Evolutionary conservation across 2,797 vertebrate species (phyloP).

Genomic region (Caiman crocodilus): DNA sequence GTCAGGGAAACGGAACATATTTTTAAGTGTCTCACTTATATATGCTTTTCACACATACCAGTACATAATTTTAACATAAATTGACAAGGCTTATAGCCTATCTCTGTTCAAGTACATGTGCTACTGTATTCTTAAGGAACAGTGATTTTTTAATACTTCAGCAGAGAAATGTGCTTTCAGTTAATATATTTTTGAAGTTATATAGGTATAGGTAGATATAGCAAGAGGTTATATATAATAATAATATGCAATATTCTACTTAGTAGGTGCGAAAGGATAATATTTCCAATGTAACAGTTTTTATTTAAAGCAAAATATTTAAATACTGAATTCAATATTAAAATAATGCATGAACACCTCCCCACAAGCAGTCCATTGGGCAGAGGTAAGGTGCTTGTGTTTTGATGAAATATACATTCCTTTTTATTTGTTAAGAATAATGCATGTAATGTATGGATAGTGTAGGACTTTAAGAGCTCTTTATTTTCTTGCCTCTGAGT

Average conservation of each 20-base stretch:
- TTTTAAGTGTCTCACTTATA: not conserved
- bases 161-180: slow-evolving; percentile 12
- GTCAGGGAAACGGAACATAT: not conserved
- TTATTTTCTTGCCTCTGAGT: not conserved
- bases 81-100: not conserved
- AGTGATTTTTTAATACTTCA: slow-evolving; percentile 1
- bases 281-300: not conserved
- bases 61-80: slow-evolving; percentile 15
- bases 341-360: not conserved
- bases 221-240: too few species aligned
- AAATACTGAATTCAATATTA: not conserved
- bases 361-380: not conserved
- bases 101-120: slow-evolving; percentile 59
- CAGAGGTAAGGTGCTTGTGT: rapidly evolving
- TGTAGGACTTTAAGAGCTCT: not conserved
- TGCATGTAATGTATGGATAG: not conserved
- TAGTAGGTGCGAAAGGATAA: not conserved
- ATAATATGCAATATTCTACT: too few species aligned
- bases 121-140: slow-evolving; percentile 41
- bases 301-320: slow-evolving; percentile 34
- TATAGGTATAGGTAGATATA: too few species aligned
- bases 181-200: not conserved
- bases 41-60: slow-evolving; percentile 21
- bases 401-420: not conserved
- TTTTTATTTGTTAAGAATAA: not conserved